Percentiles rank a stretch among this genome's conserved stretches.
phyloP scores from a whole-genome alignment of 2,888 invertebrate species.

The Caenorhabditis sp. region DNA sequence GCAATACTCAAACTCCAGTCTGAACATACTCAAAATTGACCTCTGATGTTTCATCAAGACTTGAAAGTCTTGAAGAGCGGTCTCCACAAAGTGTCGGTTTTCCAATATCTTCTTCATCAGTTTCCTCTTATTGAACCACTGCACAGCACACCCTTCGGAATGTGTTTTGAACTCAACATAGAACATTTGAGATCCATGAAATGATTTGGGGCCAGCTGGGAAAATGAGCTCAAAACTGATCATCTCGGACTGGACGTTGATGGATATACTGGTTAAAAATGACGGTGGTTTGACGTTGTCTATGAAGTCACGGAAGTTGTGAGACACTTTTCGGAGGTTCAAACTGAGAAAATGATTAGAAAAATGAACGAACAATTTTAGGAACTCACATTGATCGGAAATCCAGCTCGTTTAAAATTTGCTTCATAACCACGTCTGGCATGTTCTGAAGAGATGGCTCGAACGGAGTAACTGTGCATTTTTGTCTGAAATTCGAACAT shows the following conservation, averaged over 20 bases:
- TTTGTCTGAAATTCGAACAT: no score
- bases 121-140: not conserved
- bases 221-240: not conserved
- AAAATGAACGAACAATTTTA: not conserved
- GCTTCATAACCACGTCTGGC: not conserved
- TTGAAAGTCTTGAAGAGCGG: not conserved
- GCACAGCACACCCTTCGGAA: not conserved
- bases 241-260: not conserved
- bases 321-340: not conserved
- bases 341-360: not conserved
- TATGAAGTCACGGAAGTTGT: not conserved
- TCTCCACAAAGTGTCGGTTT: not conserved
- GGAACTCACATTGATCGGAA: not conserved
- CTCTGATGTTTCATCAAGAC: not conserved
- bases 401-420: not conserved
- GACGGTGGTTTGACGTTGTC: not conserved
- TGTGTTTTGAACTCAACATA: not conserved
- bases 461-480: no score
- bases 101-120: not conserved
- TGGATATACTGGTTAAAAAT: not conserved
- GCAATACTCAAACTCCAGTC: not conserved
- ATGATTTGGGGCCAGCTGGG: not conserved
- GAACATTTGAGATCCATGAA: not conserved
- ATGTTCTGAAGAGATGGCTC: not conserved
- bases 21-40: not conserved